Base-by-base conservation (phyloP, 2,113 vertebrate species). In the Ptychochromis oligacanthus region DNA sequence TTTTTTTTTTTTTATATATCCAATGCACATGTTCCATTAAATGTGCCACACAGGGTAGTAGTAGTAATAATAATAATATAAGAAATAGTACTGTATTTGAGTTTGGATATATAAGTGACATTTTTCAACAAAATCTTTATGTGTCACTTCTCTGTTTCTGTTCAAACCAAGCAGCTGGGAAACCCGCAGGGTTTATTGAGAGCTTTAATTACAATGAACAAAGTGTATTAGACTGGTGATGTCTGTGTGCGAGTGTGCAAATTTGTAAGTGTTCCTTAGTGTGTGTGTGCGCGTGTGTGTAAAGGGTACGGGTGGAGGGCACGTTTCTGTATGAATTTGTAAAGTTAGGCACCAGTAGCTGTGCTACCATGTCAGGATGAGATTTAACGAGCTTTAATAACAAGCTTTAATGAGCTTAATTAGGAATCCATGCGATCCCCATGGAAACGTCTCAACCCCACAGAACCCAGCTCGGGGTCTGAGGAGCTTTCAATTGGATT, bases 381-480 rank as follows among this genome's bases (percentile, higher is more conserved):
- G 91, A 93, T 91, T 94, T 94, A 95, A 93, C 94, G 36, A 94
- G 94, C 91, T 91, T 92, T 92, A 93, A 94, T 93, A 94, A 92
- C 89, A 40, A 91, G 89, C 92, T 91, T 93, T 95, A 95, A 95
- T 92, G 91, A 94, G 92, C 93, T 95, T 95, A 95, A 96, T 96
- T 95, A 95, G 91, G 81, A 90, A 88, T 91, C 93, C 89, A 90
- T 90, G 92, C 60, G 86, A 94, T 94, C 92, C 91, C 91, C 80
- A 90, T 93, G 88, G 91, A 93, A 91, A 94, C 84, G 87, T 86
- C 87, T 83, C 89, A 92, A 88, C 91, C 88, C 83, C 83, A 65
- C 82, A 64, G 86, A 93, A 91, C 87, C 85, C 57, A 52, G 79
- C 86, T 80, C 82, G 7, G 80, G 90, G 90, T 91, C 79, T 90